A percentile compares a stretch with the other conserved stretches of the same genome.
These are phyloP conservation scores for Pteronotus mesoamericanus DNA, from an alignment of 2,797 vertebrate species.

Conservation along the genomic window DNA sequence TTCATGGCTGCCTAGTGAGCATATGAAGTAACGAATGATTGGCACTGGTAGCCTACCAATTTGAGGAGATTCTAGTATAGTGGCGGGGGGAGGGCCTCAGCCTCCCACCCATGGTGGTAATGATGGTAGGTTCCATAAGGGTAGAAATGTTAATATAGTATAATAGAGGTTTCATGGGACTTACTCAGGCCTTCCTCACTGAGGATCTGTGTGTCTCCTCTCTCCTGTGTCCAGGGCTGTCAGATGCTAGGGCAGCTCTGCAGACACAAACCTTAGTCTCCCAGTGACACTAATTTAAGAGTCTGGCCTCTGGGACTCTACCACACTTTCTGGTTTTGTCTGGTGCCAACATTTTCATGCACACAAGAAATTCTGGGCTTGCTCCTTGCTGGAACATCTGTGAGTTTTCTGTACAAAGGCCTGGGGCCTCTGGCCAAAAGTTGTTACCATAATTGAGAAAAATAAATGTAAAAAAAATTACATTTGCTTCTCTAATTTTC, in stretches of 20 bases:
- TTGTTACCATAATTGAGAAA: background rate
- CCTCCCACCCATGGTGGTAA: background rate
- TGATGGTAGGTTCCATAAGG: background rate
- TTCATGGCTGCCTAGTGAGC: background rate
- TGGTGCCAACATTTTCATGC: background rate
- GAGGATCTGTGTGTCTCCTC: background rate
- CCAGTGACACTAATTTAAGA: background rate
- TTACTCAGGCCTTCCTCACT: background rate
- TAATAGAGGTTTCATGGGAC: too few relatives aligned
- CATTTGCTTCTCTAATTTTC: background rate
- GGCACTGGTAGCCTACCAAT: background rate
- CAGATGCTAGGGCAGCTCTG: background rate
- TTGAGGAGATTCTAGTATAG: background rate
- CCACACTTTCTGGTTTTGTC: background rate
- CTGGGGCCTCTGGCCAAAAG: background rate
- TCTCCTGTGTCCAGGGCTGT: background rate
- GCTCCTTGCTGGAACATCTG: background rate
- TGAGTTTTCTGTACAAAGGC: background rate
- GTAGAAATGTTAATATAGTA: background rate
- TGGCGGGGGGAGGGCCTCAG: background rate
- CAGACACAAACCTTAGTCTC: background rate
- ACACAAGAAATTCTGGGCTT: background rate
- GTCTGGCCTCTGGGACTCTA: background rate
- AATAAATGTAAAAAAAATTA: background rate
- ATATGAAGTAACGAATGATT: background rate